Conservation (phyloP, 2,888 invertebrate genomes). For the Notodonta dromedarius region DNA sequence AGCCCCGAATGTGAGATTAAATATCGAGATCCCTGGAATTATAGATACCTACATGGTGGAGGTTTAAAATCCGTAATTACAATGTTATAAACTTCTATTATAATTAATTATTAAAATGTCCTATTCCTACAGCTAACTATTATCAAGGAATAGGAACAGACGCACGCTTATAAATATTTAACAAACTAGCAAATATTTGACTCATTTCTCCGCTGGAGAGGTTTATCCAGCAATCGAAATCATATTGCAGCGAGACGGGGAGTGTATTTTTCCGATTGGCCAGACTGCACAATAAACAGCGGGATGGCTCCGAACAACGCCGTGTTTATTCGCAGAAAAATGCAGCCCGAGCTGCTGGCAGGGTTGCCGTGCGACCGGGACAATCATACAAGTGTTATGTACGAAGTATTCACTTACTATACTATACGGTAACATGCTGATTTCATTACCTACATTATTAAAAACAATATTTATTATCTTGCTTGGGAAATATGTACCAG, state of each 20-base stretch:
- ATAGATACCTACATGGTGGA: background rate
- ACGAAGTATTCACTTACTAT: no score
- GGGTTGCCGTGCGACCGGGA: background rate
- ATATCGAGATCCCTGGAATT: background rate
- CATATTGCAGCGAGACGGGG: slow-evolving; percentile 10
- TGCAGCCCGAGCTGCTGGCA: slow-evolving; percentile 1
- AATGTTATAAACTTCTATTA: background rate
- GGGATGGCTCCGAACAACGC: slow-evolving; percentile 8
- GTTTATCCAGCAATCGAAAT: slow-evolving; percentile 18
- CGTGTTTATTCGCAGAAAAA: slow-evolving; percentile 25
- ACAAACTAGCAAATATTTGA: background rate
- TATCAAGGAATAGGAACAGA: background rate
- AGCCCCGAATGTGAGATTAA: background rate
- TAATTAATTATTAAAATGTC: background rate
- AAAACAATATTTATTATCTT: no score
- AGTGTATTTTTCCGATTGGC: slow-evolving; percentile 24
- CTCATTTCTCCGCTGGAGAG: slow-evolving; percentile 1
- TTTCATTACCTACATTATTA: no score
- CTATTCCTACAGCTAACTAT: no score
- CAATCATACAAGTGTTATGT: no score
- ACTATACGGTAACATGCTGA: no score
- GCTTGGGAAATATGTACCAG: no score
- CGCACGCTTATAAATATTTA: background rate
- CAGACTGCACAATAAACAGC: slow-evolving; percentile 25
- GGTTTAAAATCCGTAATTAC: background rate